Evolutionary conservation across 2,888 invertebrate species (phyloP).

Genomic region (Spodoptera exigua): DNA sequence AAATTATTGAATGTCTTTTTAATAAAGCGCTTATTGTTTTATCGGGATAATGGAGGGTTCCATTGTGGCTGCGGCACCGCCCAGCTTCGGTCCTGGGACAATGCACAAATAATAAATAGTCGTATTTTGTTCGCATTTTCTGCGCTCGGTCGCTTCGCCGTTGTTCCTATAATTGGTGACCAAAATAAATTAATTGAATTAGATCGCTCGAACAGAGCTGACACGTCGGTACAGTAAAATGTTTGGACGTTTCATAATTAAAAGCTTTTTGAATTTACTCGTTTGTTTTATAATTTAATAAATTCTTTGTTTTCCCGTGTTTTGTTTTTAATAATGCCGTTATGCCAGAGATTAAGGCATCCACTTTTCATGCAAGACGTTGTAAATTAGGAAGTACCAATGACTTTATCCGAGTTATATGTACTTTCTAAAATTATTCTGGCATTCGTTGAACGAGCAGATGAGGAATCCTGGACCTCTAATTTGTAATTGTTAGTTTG

Average conservation of each 20-base stretch:
- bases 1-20: conserved; percentile 89
- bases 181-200: conserved; percentile 88
- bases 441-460: too few species aligned
- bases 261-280: conserved; percentile 71
- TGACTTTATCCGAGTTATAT: too few species aligned
- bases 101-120: conserved; percentile 87
- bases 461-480: too few species aligned
- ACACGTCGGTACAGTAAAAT: conserved; percentile 80
- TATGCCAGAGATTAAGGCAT: too few species aligned
- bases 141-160: conserved; percentile 83
- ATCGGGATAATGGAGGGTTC: conserved; percentile 80
- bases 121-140: conserved; percentile 84
- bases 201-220: conserved; percentile 77
- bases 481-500: too few species aligned
- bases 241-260: conserved; percentile 79
- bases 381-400: neutral
- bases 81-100: conserved; percentile 78
- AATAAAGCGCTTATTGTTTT: conserved; percentile 88
- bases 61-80: conserved; percentile 81
- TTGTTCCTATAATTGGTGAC: conserved; percentile 85
- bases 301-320: conserved; percentile 64
- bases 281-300: conserved; percentile 69
- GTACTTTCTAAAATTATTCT: too few species aligned
- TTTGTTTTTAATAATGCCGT: neutral
- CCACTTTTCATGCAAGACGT: too few species aligned